Base-by-base conservation (phyloP, 1,140 invertebrate genomes). In the Paralvinella palmiformis region DNA sequence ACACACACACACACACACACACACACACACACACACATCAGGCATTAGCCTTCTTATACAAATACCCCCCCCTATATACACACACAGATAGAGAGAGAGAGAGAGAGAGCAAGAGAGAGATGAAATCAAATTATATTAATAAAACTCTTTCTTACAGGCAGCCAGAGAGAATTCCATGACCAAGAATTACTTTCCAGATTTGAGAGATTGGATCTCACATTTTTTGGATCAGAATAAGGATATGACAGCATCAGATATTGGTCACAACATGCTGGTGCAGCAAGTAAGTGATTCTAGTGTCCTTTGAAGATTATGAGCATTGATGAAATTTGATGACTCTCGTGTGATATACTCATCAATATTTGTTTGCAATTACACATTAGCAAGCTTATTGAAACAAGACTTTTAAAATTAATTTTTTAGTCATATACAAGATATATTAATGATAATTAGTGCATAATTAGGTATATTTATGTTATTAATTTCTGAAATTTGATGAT, bases 181-280 rank as follows among this genome's bases (percentile, higher is more conserved):
- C 27, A 31, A 13, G 27, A 33, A 36, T 20, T 33, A 60, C 58
- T 41, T 60, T 24, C 59, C 64, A 1, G 36, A 45, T 5, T 31
- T 79, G 10, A 68, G 74, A 59, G 70, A 72, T 32, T 79, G 78
- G 78, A 77, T 79, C 24, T 68, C 75, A 20, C 50, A 62, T 17
- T 79, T 79, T 56, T 72, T 79, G 2, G 70, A 63, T 29, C 63
- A 67, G 17, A 79, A 79, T 62, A 70, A 72, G 22, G 75, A 78
- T 66, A 79, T 79, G 75, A 74, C 71, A 7, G 75, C 77, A 3
- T 77, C 77, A 15, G 24, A 69, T 59, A 73, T 77, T 32, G 76
- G 76, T 1, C 74, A 78, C 64, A 79, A 79, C 65, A 73, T 75
- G 71, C 71, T 79, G 44, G 44, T 48, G 44, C n/a, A 48, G 44